These are phyloP conservation scores for Nineta flava DNA, from an alignment of 2,888 invertebrate genomes.

Conservation along the genomic window DNA sequence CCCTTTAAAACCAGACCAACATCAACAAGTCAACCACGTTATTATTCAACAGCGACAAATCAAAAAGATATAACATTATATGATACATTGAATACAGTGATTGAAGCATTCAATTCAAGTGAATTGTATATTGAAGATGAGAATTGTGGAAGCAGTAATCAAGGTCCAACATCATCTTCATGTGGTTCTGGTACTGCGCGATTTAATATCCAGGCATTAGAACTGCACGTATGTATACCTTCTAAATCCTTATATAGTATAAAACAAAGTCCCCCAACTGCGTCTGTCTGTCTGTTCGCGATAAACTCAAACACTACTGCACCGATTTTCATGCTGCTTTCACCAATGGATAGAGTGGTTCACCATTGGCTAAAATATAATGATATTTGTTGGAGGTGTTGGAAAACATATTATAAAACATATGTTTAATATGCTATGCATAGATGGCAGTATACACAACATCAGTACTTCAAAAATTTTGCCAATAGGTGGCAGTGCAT, in stretches of 20 bases:
- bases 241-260: background rate
- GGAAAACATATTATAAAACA: too few relatives aligned
- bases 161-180: conserved; percentile 3
- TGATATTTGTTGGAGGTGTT: too few relatives aligned
- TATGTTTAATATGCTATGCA: too few relatives aligned
- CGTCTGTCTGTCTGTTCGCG: too few relatives aligned
- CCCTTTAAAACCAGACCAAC: conserved; percentile 19
- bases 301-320: too few relatives aligned
- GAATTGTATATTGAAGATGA: conserved; percentile 49
- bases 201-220: conserved; percentile 25
- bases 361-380: too few relatives aligned
- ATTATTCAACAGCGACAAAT: conserved; percentile 12
- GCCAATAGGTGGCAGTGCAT: too few relatives aligned
- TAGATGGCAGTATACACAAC: too few relatives aligned
- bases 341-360: too few relatives aligned
- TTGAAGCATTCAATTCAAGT: conserved; percentile 33
- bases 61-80: conserved; percentile 23
- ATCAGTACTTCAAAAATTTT: too few relatives aligned
- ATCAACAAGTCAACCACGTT: background rate
- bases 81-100: conserved; percentile 27
- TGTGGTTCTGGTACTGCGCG: conserved; percentile 15
- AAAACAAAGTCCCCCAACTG: too few relatives aligned
- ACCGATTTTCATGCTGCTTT: too few relatives aligned
- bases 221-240: conserved; percentile 24
- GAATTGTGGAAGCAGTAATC: conserved; percentile 17